phyloP scores from a whole-genome alignment of 1,140 invertebrate genomes.

The Drosophila pectinifera region DNA sequence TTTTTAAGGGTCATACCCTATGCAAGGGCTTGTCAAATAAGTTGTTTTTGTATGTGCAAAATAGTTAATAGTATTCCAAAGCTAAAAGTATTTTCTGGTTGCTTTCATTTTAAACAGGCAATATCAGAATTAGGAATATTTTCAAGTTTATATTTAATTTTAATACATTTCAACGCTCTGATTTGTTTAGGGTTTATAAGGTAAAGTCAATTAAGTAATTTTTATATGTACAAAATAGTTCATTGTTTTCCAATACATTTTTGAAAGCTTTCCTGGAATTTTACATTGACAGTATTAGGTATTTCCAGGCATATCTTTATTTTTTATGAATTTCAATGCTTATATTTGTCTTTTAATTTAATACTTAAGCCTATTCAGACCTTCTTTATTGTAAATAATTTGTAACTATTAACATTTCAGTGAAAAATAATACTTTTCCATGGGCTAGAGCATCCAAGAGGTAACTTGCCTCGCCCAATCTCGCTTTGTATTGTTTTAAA shows the following conservation, averaged over 20 bases:
- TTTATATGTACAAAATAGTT: neutral
- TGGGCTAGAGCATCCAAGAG: neutral
- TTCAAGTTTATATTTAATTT: too few species aligned
- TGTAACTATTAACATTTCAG: too few species aligned
- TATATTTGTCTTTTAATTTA: too few species aligned
- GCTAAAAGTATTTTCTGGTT: too few species aligned
- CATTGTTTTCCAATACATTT: neutral
- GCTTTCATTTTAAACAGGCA: too few species aligned
- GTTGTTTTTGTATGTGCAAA: neutral
- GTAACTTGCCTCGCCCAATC: neutral
- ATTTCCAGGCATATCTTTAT: too few species aligned
- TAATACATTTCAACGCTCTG: too few species aligned
- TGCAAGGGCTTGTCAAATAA: neutral
- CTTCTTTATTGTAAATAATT: too few species aligned
- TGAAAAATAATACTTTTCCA: neutral
- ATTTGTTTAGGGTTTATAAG: too few species aligned
- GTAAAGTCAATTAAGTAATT: neutral
- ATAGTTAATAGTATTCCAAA: neutral
- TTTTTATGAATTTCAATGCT: neutral
- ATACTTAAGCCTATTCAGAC: too few species aligned
- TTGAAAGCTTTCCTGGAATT: neutral
- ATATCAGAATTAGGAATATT: too few species aligned
- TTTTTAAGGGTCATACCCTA: slow-evolving; percentile 8
- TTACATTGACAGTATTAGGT: too few species aligned
- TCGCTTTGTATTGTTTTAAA: slow-evolving; percentile 35